Evolutionary conservation across 1,140 invertebrate genomes (phyloP), one percentile per base, ranked within the genome.

Genomic region (Drosophila punjabiensis): DNA sequence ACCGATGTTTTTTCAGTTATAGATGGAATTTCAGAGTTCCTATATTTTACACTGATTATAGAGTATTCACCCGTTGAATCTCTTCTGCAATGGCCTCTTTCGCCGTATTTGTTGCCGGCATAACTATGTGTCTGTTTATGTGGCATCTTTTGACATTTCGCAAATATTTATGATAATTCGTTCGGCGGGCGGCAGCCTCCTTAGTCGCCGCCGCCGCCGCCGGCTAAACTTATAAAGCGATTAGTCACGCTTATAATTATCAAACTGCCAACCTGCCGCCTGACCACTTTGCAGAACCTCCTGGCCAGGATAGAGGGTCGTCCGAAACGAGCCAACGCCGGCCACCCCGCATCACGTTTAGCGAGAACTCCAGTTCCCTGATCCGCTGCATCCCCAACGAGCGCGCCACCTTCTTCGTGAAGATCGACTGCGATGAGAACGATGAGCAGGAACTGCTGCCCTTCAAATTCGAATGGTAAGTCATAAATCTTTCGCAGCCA

Each of bases 391-490:
- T 91, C 65, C 90, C 92, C 62, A 93, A 93, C 61, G 92, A 93
- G 63, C 81, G 92, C 24, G 92, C 92, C 18, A 93, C 91, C 20
- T 93, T 93, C 55, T 93, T 93, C 64, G 92, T 93, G 50, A 93
- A 93, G 76, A 93, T 93, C 70, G 92, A 93, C 70, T 92, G 92
- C 77, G 79, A 82, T 48, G 89, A 93, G 61, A 71, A 90, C 47
- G 92, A 93, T 35, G 88, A 86, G 55, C 52, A 80, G 30, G 84
- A 92, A 35, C 47, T 92, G 59, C 56, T 93, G 80, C 92, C 92
- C 71, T 88, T 93, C 78, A 88, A 91, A 85, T 93, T 93, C 65
- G 88, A 93, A 55, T 93, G 92, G 92, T 93, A 93, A 92, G 92
- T 85, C 86, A 53, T 41, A 71, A 62, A 32, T 73, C 32, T 48